These are phyloP conservation scores for Copsychus sechellarum DNA, from an alignment of 2,113 vertebrate species.

Conservation along the genomic window DNA sequence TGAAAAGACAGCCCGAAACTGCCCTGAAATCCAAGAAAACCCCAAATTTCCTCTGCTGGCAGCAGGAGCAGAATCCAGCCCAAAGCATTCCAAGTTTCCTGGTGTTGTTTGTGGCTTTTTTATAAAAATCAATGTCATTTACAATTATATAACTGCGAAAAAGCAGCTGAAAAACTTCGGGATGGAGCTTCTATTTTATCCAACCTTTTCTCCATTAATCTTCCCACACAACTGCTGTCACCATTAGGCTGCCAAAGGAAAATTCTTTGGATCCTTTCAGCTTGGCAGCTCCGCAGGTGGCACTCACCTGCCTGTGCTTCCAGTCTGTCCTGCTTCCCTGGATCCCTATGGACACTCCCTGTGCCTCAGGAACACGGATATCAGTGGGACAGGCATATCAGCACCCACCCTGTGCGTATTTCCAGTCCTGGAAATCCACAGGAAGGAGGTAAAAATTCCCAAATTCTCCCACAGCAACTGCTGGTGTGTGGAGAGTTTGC, in stretches of 20 bases:
- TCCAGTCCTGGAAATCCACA: not conserved
- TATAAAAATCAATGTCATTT: not conserved
- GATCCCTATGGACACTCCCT: rapidly evolving
- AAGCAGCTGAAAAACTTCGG: slow-evolving; percentile 30
- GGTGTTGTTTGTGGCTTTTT: not conserved
- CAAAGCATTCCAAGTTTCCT: not conserved
- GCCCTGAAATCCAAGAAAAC: not conserved
- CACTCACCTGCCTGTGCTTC: not conserved
- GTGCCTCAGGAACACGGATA: rapidly evolving
- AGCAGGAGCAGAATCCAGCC: not conserved
- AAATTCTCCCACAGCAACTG: rapidly evolving
- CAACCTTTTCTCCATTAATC: slow-evolving; percentile 54
- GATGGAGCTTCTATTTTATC: slow-evolving; percentile 52
- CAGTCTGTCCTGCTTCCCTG: not conserved
- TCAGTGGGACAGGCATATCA: too few species aligned
- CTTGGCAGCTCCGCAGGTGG: not conserved
- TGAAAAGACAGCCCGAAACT: not conserved
- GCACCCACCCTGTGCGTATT: rapidly evolving
- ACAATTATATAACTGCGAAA: slow-evolving; percentile 46
- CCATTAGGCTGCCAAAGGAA: slow-evolving; percentile 35
- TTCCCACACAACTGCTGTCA: slow-evolving; percentile 60
- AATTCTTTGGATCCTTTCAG: not conserved
- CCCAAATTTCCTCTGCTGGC: not conserved
- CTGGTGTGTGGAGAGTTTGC: not conserved
- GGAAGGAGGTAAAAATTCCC: not conserved